Evolutionary conservation across 37 sponge, comb jelly and placozoan species (phyloP), one percentile per base, ranked within the genome.

Genomic region (Ephydatia muelleri): DNA sequence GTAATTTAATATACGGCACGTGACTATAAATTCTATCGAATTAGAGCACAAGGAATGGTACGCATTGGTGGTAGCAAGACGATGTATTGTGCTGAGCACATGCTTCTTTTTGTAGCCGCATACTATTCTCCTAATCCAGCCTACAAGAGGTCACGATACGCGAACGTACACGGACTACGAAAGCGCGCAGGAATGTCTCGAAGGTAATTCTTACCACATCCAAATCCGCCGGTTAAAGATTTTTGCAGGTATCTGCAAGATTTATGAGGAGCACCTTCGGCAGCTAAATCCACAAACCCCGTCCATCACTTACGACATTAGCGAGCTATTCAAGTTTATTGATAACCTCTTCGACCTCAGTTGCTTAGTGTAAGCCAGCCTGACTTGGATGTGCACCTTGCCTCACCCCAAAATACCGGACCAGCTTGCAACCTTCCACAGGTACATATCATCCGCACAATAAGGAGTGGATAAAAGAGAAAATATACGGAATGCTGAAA

Each of bases 391-490:
- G n/a, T 82, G 12, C 35, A 9, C n/a, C 23, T 66, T 29, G 13
- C 74, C 11, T 26, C 33, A 29, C 49, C 48, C 48, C 27, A 39
- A 75, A 16, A n/a, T n/a, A 29, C 57, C 21, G 2, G 37, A 47
- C n/a, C 84, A 97, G 98, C 38, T 88, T 89, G 16, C 95, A 96
- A 77, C 78, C 80, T 16, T 82, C 91, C 26, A 82, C 86, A 67
- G 74, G 77, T 57, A 82, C 93, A 4, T 99, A 99, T 76, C 69
- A 48, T 1, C 99, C 99, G 0, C 95, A 93, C 83, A 92, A 94
- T 78, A 99, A 99, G 85, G 95, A 95, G 43, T 99, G 97, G 99
- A 87, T 99, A 43, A 99, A 99, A 49, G 94, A 95, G 77, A 93
- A 92, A 89, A 97, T 99, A 2, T 99, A 93, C 36, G 91, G 77